Evolutionary conservation across 1,140 invertebrate species (phyloP), one percentile per base, ranked within the genome.

Genomic region (Elymnias hypermnestra): DNA sequence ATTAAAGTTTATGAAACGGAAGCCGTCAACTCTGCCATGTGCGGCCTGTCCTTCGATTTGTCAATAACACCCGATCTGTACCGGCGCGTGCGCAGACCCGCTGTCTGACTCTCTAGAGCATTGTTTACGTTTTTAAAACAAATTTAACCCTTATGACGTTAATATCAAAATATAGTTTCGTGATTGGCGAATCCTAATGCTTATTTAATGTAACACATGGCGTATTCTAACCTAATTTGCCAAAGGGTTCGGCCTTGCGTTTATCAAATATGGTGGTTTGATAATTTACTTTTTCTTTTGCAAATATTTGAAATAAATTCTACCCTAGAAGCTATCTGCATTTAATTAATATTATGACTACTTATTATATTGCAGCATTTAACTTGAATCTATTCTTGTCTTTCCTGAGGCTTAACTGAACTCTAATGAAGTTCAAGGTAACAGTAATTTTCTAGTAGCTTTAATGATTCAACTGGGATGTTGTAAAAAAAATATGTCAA

Each of bases 1-100:
- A 62, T 84, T 77, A 84, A 84, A 81, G 47, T 78, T 81, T 78
- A 82, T 77, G 69, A 79, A 82, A 84, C 81, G 77, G 76, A 82
- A 81, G 74, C 76, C 52, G 66, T 67, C 63, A 72, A 61, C 52
- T 55, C 38, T 63, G 64, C 61, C 77, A 72, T 75, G 69, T 77
- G 74, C 57, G 47, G 57, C 60, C 66, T 69, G 61, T 62, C 65
- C 65, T 68, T 54, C 67, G 64, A 72, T 77, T 73, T 82, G 74
- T 81, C 77, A 82, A 76, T 69, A 73, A 52, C 55, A 63, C 59
- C 57, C 28, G 50, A 67, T 63, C 31, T 29, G 31, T 33, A 29
- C 1, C 60, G 69, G 60, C 78, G 72, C 78, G 72, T 78, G 76
- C 78, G 70, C 78, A 71, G 56, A 64, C 58, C 44, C 50, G 50